Evolutionary conservation across 2,113 vertebrate species (phyloP).

Genomic region (Sylvilagus bachmani): DNA sequence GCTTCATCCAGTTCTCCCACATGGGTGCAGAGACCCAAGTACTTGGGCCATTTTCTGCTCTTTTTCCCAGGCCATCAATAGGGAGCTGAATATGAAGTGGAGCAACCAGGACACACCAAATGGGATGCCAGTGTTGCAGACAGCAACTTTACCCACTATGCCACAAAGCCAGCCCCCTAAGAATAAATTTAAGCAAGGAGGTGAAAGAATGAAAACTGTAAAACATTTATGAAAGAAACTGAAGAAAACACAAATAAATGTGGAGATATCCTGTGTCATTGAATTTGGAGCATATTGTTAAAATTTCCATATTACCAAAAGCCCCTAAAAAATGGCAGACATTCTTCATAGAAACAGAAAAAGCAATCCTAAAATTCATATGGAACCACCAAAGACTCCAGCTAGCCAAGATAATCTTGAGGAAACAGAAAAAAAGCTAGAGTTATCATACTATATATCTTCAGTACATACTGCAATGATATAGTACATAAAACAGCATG

Average conservation of each 20-base stretch:
- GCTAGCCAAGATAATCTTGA: neutral
- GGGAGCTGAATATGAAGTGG: no score
- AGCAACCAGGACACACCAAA: no score
- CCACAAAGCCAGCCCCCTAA: no score
- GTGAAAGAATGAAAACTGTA: neutral
- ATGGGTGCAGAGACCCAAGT: no score
- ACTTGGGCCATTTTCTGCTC: no score
- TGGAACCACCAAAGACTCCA: neutral
- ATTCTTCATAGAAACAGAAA: neutral
- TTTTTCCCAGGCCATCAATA: no score
- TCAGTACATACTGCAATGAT: neutral
- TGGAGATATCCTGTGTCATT: neutral
- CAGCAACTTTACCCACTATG: no score
- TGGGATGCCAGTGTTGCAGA: no score
- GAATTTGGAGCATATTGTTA: neutral
- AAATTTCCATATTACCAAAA: neutral
- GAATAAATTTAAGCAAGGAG: neutral
- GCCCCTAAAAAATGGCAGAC: neutral
- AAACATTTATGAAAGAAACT: neutral
- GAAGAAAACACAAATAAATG: neutral
- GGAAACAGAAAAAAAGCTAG: neutral
- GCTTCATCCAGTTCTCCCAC: no score
- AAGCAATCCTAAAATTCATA: neutral
- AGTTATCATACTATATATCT: neutral
- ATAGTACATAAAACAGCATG: neutral